Conservation (phyloP, 2,797 vertebrate genomes). For the Hippocampus kuda region DNA sequence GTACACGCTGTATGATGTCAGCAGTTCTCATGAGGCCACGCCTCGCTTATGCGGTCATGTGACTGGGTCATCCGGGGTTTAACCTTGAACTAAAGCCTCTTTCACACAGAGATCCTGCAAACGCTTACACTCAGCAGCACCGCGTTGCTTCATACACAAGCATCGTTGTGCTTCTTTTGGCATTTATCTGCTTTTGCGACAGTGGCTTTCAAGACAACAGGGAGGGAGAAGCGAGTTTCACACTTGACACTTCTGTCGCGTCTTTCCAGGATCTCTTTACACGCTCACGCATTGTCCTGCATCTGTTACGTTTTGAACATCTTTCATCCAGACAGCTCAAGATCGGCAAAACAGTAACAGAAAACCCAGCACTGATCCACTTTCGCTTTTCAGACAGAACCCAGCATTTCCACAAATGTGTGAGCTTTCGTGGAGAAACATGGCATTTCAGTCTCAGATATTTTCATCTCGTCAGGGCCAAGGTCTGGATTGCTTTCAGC, state of each 20-base stretch:
- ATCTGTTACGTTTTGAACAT: background rate
- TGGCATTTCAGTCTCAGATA: background rate
- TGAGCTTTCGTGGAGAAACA: background rate
- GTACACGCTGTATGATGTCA: slow-evolving; percentile 45
- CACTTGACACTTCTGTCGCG: background rate
- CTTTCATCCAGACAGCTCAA: background rate
- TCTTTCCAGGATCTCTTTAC: background rate
- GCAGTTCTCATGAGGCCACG: slow-evolving; percentile 17
- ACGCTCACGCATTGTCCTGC: background rate
- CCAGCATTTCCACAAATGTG: background rate
- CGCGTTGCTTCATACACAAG: background rate
- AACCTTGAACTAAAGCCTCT: slow-evolving; percentile 17
- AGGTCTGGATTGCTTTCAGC: background rate
- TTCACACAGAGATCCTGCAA: background rate
- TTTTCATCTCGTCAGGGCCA: background rate
- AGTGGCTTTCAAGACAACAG: background rate
- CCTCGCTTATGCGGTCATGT: slow-evolving; percentile 28
- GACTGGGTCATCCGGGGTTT: slow-evolving; percentile 19
- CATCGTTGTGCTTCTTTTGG: background rate
- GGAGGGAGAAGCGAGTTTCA: background rate
- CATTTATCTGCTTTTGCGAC: background rate
- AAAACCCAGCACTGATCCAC: background rate
- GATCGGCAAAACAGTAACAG: background rate
- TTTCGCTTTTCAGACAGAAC: background rate
- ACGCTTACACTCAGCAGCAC: background rate